Evolutionary conservation across 2,888 invertebrate genomes (phyloP).

Genomic region (Clepsis dumicolana): DNA sequence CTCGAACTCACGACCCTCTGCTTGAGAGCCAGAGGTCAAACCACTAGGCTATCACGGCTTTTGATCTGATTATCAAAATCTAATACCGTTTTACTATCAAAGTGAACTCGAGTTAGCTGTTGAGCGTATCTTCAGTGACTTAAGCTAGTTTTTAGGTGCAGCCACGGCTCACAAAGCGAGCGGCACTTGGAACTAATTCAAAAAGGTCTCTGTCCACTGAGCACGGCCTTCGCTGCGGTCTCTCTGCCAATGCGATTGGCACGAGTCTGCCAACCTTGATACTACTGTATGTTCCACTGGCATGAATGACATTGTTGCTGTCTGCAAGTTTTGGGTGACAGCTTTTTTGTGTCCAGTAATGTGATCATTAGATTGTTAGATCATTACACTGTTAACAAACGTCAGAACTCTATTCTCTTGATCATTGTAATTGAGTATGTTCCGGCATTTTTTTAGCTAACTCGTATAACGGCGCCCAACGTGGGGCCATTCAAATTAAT

Average conservation of each 20-base stretch:
- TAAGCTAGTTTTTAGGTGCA: slow-evolving; percentile 30
- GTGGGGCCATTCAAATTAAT: neutral
- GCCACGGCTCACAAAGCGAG: slow-evolving; percentile 43
- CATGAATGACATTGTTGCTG: neutral
- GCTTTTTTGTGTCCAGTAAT: too few relatives aligned
- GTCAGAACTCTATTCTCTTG: too few relatives aligned
- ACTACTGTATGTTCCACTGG: neutral
- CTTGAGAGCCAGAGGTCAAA: too few relatives aligned
- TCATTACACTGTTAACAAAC: too few relatives aligned
- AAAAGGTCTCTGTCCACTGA: slow-evolving; percentile 50
- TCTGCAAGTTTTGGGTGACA: neutral
- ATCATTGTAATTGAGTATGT: neutral
- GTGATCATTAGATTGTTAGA: too few relatives aligned
- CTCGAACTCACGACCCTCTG: too few relatives aligned
- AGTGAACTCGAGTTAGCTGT: neutral
- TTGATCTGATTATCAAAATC: too few relatives aligned
- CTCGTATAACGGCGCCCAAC: slow-evolving; percentile 30
- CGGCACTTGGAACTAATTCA: slow-evolving; percentile 57
- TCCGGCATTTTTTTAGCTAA: neutral
- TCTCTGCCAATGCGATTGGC: slow-evolving; percentile 31
- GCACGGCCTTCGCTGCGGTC: slow-evolving; percentile 41
- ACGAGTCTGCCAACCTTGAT: slow-evolving; percentile 24
- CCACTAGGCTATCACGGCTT: too few relatives aligned
- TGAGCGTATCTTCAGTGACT: slow-evolving; percentile 3
- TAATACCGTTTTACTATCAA: neutral